A percentile compares a stretch with the other conserved stretches of the same genome.
Evolutionary conservation across 2,888 invertebrate genomes (phyloP).

Genomic region (Digitonthophagus gazella): DNA sequence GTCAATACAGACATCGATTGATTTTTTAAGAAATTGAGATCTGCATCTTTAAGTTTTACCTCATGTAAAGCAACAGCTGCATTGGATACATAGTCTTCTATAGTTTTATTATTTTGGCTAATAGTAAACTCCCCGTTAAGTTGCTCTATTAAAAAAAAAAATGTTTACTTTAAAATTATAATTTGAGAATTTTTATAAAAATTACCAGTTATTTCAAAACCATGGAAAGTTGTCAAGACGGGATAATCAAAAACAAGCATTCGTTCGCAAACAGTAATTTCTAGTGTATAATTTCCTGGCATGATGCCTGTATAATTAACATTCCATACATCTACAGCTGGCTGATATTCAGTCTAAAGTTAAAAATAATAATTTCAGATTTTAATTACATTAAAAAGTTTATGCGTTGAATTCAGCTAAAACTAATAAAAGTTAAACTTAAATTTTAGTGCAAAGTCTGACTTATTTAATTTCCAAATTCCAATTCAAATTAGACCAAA

Average conservation of each 20-base stretch:
- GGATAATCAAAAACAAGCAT: constrained; percentile 48
- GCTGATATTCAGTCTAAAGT: constrained; percentile 50
- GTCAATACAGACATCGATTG: constrained; percentile 60
- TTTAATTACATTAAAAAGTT: too few relatives aligned
- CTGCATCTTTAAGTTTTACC: constrained; percentile 60
- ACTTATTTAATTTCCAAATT: too few relatives aligned
- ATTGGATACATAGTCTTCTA: constrained; percentile 64
- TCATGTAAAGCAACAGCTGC: constrained; percentile 58
- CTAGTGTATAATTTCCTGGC: constrained; percentile 60
- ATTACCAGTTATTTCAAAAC: constrained; percentile 55
- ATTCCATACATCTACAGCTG: constrained; percentile 62
- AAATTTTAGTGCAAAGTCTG: too few relatives aligned
- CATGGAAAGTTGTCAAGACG: constrained; percentile 47
- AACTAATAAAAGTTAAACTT: too few relatives aligned
- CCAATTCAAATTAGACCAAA: too few relatives aligned
- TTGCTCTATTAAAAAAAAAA: constrained; percentile 53
- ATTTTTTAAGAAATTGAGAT: constrained; percentile 58
- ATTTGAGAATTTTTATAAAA: constrained; percentile 23
- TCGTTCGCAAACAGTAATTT: constrained; percentile 54
- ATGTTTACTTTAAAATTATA: constrained; percentile 16
- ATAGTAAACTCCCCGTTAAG: constrained; percentile 67
- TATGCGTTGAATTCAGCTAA: too few relatives aligned
- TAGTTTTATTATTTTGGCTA: constrained; percentile 61
- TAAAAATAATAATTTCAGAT: constrained; percentile 21
- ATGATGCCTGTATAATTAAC: constrained; percentile 58